Percentiles rank a stretch among this genome's conserved stretches.
These are phyloP conservation scores for Eueides isabella DNA, from an alignment of 1,140 invertebrate species.

Conservation along the genomic window DNA sequence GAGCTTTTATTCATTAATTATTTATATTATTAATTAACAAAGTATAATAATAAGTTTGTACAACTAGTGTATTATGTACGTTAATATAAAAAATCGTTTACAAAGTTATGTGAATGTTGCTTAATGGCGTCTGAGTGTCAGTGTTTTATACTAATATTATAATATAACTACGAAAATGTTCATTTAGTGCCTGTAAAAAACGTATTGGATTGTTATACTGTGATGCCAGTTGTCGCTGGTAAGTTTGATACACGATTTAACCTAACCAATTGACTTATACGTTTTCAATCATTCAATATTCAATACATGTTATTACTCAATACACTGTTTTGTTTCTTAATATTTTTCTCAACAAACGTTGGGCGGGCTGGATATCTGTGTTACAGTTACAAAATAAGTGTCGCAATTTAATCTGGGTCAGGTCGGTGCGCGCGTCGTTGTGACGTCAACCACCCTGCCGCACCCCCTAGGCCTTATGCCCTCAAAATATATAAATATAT, in stretches of 20 bases:
- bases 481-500: slow-evolving; percentile 10
- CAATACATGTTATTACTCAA: background rate
- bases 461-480: slow-evolving; percentile 48
- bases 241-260: slow-evolving; percentile 34
- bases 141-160: slow-evolving; percentile 34
- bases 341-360: slow-evolving; percentile 55
- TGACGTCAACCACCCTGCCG: slow-evolving; percentile 61
- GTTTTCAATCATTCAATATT: background rate
- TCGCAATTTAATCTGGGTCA: slow-evolving; percentile 72
- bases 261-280: background rate
- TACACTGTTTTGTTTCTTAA: slow-evolving; percentile 21
- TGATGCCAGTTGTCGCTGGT: slow-evolving; percentile 61
- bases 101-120: slow-evolving; percentile 52
- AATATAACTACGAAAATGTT: slow-evolving; percentile 51
- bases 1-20: slow-evolving; percentile 60
- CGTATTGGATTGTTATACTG: slow-evolving; percentile 50
- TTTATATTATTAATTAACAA: slow-evolving; percentile 55
- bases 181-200: slow-evolving; percentile 51
- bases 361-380: slow-evolving; percentile 62
- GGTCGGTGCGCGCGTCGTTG: slow-evolving; percentile 61
- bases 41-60: slow-evolving; percentile 16
- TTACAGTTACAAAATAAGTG: slow-evolving; percentile 46
- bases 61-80: slow-evolving; percentile 39
- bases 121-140: slow-evolving; percentile 64
- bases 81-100: slow-evolving; percentile 40